These are phyloP conservation scores for Stenolophus ochropezus DNA, from an alignment of 2,888 invertebrate genomes.

Conservation along the genomic window DNA sequence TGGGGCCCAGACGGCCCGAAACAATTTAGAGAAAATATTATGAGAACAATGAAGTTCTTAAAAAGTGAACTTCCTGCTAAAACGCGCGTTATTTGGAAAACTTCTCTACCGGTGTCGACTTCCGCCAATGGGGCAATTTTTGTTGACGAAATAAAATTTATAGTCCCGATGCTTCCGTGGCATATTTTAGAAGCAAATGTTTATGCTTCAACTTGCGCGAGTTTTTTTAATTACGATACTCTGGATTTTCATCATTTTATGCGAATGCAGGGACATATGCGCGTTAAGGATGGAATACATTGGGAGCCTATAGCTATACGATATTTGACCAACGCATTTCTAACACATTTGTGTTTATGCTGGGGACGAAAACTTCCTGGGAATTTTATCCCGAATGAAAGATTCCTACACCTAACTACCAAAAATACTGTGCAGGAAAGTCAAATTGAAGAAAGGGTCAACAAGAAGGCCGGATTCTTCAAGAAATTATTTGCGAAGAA, in stretches of 20 bases:
- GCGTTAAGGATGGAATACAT: constrained; percentile 74
- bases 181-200: constrained; percentile 74
- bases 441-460: constrained; percentile 16
- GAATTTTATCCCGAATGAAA: neutral
- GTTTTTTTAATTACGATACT: constrained; percentile 71
- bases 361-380: constrained; percentile 60
- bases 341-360: constrained; percentile 69
- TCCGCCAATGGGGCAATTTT: constrained; percentile 73
- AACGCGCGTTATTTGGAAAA: constrained; percentile 73
- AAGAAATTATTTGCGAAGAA: constrained; percentile 42
- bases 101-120: constrained; percentile 72
- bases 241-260: constrained; percentile 74
- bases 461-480: constrained; percentile 46
- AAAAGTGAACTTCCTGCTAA: constrained; percentile 68
- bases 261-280: constrained; percentile 71
- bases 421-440: constrained; percentile 1
- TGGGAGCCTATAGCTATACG: constrained; percentile 73
- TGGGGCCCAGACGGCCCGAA: constrained; percentile 68
- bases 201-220: constrained; percentile 70
- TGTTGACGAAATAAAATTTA: constrained; percentile 71
- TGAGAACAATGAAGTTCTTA: constrained; percentile 69
- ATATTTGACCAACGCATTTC: constrained; percentile 72
- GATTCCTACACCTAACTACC: constrained; percentile 15
- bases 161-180: constrained; percentile 71
- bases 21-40: constrained; percentile 72